phyloP scores from a whole-genome alignment of 1,140 invertebrate species.

The Papilio dardanus region DNA sequence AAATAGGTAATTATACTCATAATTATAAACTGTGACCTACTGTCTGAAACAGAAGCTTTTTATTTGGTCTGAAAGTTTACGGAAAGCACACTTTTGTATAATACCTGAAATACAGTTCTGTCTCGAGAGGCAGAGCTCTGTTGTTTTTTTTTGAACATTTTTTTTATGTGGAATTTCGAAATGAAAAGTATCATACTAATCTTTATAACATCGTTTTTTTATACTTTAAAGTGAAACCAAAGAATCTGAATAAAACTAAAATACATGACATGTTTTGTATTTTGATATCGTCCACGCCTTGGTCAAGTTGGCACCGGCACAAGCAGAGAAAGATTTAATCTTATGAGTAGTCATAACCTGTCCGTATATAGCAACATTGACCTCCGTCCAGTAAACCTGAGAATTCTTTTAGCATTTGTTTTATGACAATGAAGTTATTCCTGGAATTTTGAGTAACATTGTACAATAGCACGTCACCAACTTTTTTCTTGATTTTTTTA shows the following conservation, averaged over 20 bases:
- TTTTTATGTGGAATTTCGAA: too few species aligned
- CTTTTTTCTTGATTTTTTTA: background rate
- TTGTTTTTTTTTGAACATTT: too few species aligned
- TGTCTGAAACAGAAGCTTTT: too few species aligned
- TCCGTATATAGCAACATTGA: background rate
- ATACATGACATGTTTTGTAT: background rate
- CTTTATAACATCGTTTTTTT: too few species aligned
- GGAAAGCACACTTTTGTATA: too few species aligned
- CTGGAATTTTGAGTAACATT: background rate
- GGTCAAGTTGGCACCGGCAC: constrained; percentile 11
- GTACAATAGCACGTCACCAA: too few species aligned
- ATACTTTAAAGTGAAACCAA: background rate
- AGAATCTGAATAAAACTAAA: background rate
- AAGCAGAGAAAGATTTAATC: constrained; percentile 20
- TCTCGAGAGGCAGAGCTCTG: too few species aligned
- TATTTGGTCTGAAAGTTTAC: too few species aligned
- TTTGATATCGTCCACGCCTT: constrained; percentile 9
- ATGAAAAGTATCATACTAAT: too few species aligned
- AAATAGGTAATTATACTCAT: too few species aligned
- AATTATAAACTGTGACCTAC: too few species aligned
- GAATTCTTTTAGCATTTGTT: background rate
- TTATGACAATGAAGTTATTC: background rate
- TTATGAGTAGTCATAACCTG: background rate
- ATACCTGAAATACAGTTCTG: too few species aligned
- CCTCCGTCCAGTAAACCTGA: constrained; percentile 14